phyloP scores from a whole-genome alignment of 2,797 vertebrate species.

The Sphaeramia orbicularis region DNA sequence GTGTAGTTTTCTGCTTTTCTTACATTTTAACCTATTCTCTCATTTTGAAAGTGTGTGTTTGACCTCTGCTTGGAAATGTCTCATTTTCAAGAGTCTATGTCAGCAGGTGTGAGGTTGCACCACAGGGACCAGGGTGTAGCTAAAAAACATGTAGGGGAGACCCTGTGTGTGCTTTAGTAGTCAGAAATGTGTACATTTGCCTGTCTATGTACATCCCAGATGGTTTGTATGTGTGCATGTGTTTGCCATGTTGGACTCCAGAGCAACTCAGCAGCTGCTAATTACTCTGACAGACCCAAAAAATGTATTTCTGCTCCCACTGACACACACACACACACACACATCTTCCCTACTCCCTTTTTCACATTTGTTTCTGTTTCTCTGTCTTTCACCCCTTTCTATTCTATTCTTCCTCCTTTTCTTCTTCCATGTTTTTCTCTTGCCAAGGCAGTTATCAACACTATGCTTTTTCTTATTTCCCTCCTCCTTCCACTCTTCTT shows the following conservation, averaged over 20 bases:
- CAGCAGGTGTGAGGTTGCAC: conserved; percentile 32
- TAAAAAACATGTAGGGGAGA: conserved; percentile 27
- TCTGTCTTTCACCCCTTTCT: conserved; percentile 2
- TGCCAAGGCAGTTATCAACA: conserved; percentile 45
- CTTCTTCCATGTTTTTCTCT: conserved; percentile 38
- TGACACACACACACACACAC: conserved; percentile 8
- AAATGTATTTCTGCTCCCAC: conserved; percentile 17
- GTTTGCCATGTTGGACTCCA: conserved; percentile 32
- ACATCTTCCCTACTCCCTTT: not conserved
- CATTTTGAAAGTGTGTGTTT: not conserved
- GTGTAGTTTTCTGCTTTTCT: not conserved
- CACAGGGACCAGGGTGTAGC: conserved; percentile 4
- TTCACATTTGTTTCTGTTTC: not conserved
- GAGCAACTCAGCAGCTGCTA: conserved; percentile 58
- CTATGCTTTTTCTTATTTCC: conserved; percentile 18
- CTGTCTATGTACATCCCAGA: conserved; percentile 33
- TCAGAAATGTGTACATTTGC: conserved; percentile 18
- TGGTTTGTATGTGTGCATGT: conserved; percentile 19
- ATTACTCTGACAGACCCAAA: conserved; percentile 57
- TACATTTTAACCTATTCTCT: conserved; percentile 7
- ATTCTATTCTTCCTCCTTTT: not conserved
- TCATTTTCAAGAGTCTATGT: conserved; percentile 41
- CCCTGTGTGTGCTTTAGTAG: not conserved
- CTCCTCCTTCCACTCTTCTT: conserved; percentile 13
- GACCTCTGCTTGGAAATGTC: conserved; percentile 38